These are phyloP conservation scores for Nemotelus nigrinus DNA, from an alignment of 2,888 invertebrate species.

Conservation along the genomic window DNA sequence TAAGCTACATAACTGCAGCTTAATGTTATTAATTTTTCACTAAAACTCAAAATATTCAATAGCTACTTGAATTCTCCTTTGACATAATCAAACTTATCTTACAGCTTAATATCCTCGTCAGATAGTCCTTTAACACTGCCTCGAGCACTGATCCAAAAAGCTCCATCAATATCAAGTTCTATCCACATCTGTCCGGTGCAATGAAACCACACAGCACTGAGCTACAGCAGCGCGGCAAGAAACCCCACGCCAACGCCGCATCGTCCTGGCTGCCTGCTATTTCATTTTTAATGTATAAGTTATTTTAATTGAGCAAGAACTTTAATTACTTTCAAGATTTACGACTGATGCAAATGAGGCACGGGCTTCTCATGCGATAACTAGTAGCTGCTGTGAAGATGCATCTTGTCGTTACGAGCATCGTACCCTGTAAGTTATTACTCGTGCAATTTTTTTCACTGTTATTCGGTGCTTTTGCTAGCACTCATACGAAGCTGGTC, in stretches of 20 bases:
- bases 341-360: constrained; percentile 49
- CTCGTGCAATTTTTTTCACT: not conserved
- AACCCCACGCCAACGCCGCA: not conserved
- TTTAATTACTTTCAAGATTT: constrained; percentile 50
- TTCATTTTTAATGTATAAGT: constrained; percentile 43
- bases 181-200: too few species aligned
- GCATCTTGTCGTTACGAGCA: constrained; percentile 43
- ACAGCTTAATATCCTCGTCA: too few species aligned
- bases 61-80: too few species aligned
- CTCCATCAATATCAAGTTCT: too few species aligned
- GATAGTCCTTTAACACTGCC: too few species aligned
- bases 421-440: constrained; percentile 33
- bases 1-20: too few species aligned
- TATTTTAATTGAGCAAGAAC: constrained; percentile 51
- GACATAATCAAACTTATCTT: too few species aligned
- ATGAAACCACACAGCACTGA: too few species aligned
- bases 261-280: constrained; percentile 10
- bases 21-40: too few species aligned
- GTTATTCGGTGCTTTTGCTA: not conserved
- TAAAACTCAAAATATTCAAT: too few species aligned
- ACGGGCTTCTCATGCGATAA: constrained; percentile 8
- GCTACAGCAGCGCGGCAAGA: too few species aligned
- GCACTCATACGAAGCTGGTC: not conserved
- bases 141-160: too few species aligned
- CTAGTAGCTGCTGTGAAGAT: not conserved